Evolutionary conservation across 2,888 invertebrate species (phyloP).

Genomic region (Eupsilia transversa): DNA sequence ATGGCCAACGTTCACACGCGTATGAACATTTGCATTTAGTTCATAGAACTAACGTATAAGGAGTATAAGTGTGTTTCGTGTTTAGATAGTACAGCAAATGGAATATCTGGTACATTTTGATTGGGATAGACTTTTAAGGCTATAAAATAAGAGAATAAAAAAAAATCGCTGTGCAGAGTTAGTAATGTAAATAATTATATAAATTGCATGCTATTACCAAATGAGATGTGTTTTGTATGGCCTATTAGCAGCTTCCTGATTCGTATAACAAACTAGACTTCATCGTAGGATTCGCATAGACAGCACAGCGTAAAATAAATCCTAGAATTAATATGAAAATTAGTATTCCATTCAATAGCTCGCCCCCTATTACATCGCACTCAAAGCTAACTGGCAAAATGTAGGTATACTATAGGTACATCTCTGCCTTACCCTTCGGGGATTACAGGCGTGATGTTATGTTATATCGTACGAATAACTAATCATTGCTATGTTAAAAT

Average conservation of each 20-base stretch:
- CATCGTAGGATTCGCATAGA: neutral
- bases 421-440: too few species aligned
- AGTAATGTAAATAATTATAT: neutral
- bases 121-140: neutral
- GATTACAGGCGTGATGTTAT: too few species aligned
- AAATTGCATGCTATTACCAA: conserved; percentile 1
- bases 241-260: neutral
- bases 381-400: too few species aligned
- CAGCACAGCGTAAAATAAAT: neutral
- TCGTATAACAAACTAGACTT: neutral
- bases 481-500: neutral
- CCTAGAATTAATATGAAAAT: neutral
- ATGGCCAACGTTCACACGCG: conserved; percentile 7
- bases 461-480: too few species aligned
- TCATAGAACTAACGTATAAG: conserved; percentile 4
- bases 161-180: conserved; percentile 4
- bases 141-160: too few species aligned
- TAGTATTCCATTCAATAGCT: neutral
- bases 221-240: neutral
- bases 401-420: too few species aligned
- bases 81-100: conserved; percentile 13
- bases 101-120: conserved; percentile 9
- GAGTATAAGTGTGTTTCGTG: conserved; percentile 1
- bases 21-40: neutral
- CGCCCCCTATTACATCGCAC: too few species aligned